Evolutionary conservation across 2,797 vertebrate genomes (phyloP).

Genomic region (Staurois parvus): DNA sequence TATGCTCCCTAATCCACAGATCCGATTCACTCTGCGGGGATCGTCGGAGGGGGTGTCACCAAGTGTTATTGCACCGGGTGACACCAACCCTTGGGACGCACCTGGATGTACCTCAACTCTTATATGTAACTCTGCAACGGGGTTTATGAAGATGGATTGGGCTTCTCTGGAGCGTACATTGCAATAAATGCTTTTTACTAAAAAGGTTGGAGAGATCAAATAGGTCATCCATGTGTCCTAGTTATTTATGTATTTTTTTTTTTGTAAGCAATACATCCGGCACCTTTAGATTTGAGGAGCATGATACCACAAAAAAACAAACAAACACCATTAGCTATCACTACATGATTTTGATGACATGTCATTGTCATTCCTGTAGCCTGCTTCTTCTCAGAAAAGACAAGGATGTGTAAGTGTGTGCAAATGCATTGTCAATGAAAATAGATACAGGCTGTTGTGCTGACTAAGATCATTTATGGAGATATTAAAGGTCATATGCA

Average conservation of each 20-base stretch:
- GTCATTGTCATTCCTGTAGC: not conserved
- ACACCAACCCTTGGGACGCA: no score
- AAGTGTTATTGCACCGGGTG: no score
- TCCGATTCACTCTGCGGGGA: no score
- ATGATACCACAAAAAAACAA: not conserved
- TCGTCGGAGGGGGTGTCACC: no score
- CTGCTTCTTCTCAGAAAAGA: not conserved
- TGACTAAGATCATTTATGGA: slow-evolving; percentile 1
- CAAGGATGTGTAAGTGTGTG: not conserved
- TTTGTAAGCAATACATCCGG: not conserved
- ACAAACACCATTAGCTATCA: not conserved
- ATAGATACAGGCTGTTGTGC: not conserved
- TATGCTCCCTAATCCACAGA: no score
- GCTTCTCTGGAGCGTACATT: no score
- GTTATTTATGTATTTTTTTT: not conserved
- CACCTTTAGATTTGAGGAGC: not conserved
- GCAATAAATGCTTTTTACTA: not conserved
- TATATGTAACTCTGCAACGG: not conserved
- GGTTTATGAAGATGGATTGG: not conserved
- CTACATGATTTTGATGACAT: not conserved
- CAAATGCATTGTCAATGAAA: slow-evolving; percentile 30
- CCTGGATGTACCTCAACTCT: not conserved
- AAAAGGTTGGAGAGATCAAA: not conserved
- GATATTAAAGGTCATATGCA: not conserved
- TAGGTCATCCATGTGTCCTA: not conserved